phyloP scores from a whole-genome alignment of 2,113 vertebrate species.

The Origma solitaria region DNA sequence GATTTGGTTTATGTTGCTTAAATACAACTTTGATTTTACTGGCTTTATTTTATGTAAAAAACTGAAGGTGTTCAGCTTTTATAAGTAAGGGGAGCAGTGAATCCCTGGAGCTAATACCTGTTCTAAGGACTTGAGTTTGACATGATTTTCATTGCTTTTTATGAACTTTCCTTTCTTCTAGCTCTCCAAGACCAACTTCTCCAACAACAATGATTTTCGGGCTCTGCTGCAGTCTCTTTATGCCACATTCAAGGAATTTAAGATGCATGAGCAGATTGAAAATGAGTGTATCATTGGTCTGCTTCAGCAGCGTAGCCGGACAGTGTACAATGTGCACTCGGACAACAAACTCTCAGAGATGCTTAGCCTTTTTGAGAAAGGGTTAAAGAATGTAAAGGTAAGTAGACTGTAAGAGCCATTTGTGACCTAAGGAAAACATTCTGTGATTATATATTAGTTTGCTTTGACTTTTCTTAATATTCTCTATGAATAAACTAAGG shows the following conservation, averaged over 20 bases:
- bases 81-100: background rate
- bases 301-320: conserved; percentile 92
- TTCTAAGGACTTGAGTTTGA: background rate
- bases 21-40: background rate
- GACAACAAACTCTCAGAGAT: conserved; percentile 99
- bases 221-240: conserved; percentile 93
- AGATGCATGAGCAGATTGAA: conserved; percentile 99
- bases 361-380: conserved; percentile 95
- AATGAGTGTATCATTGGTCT: conserved; percentile 96
- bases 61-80: background rate
- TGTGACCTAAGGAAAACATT: background rate
- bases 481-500: background rate
- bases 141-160: background rate
- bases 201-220: conserved; percentile 97
- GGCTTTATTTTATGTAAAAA: background rate
- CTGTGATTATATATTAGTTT: background rate
- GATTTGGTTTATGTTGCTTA: background rate
- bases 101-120: background rate
- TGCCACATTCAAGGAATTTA: conserved; percentile 97
- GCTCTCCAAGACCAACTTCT: conserved; percentile 99
- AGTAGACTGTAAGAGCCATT: background rate
- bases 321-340: conserved; percentile 92
- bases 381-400: conserved; percentile 92
- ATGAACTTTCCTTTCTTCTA: conserved; percentile 51
- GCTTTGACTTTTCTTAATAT: background rate